Percentiles rank a stretch among this genome's conserved stretches.
These are phyloP conservation scores for Hydropotes inermis DNA, from an alignment of 2,113 vertebrate genomes.

Conservation along the genomic window DNA sequence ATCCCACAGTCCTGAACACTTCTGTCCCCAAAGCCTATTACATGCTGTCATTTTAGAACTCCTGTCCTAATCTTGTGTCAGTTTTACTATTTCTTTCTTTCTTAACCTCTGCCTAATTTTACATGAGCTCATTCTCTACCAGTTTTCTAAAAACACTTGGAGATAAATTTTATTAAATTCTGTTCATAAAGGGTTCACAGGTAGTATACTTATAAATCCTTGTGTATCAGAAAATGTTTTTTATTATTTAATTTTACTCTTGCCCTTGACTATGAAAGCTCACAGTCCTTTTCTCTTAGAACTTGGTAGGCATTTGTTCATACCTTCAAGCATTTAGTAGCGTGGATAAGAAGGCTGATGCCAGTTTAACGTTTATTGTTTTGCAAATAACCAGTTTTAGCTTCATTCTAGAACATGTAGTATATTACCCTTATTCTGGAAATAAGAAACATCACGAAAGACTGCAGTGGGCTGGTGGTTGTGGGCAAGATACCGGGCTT, in stretches of 20 bases:
- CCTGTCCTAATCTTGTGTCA: not conserved
- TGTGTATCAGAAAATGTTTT: not conserved
- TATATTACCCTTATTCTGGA: not conserved
- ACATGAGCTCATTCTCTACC: not conserved
- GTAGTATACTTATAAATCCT: not conserved
- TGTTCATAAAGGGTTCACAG: not conserved
- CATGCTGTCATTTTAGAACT: not conserved
- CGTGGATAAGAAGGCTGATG: not conserved
- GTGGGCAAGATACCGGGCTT: not conserved
- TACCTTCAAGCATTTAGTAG: not conserved
- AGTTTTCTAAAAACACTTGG: not conserved
- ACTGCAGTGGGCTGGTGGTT: not conserved
- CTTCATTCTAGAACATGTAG: not conserved
- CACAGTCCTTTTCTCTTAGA: not conserved
- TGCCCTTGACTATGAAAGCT: not conserved
- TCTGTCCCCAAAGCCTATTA: not conserved
- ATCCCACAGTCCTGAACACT: not conserved
- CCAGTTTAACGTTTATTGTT: not conserved
- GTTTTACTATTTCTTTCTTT: not conserved
- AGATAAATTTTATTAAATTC: not conserved
- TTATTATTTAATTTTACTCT: not conserved
- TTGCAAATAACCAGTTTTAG: not conserved
- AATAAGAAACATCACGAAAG: not conserved
- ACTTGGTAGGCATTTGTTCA: not conserved
- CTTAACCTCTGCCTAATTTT: not conserved